phyloP scores from a whole-genome alignment of 2,888 invertebrate species.

The Drosophila glabriapex region DNA sequence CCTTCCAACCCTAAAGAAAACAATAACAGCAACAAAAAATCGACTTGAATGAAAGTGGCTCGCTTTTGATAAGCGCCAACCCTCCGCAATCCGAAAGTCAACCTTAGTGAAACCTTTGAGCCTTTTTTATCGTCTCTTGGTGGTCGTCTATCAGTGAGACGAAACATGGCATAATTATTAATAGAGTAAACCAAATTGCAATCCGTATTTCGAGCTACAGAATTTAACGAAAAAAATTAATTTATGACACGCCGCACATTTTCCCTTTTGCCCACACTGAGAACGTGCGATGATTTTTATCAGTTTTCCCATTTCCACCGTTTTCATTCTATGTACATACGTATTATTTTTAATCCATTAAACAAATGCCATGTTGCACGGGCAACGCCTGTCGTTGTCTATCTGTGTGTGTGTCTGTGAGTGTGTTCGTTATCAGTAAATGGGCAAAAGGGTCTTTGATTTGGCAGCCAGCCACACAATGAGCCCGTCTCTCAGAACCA shows the following conservation, averaged over 20 bases:
- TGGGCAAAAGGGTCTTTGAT: slow-evolving; percentile 74
- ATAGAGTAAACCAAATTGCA: slow-evolving; percentile 37
- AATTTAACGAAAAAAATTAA: slow-evolving; percentile 65
- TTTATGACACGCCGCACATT: slow-evolving; percentile 75
- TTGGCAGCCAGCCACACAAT: slow-evolving; percentile 57
- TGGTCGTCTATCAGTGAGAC: slow-evolving; percentile 37
- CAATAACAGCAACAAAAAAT: neutral
- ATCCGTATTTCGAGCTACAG: slow-evolving; percentile 39
- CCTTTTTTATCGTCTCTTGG: slow-evolving; percentile 13
- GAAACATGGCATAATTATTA: slow-evolving; percentile 62
- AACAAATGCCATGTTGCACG: slow-evolving; percentile 73
- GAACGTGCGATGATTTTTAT: slow-evolving; percentile 65
- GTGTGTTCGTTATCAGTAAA: slow-evolving; percentile 68
- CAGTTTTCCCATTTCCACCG: slow-evolving; percentile 22
- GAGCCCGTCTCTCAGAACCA: slow-evolving; percentile 30
- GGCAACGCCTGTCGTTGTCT: slow-evolving; percentile 51
- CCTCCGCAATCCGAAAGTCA: neutral
- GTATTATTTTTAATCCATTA: slow-evolving; percentile 81
- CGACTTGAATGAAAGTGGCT: slow-evolving; percentile 50
- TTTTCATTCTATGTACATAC: slow-evolving; percentile 42
- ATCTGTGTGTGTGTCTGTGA: slow-evolving; percentile 9
- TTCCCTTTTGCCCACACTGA: slow-evolving; percentile 56
- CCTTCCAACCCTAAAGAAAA: slow-evolving; percentile 50
- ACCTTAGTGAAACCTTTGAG: slow-evolving; percentile 49
- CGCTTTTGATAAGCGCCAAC: slow-evolving; percentile 34